A percentile compares a stretch with the other conserved stretches of the same genome.
Evolutionary conservation across 2,113 vertebrate genomes (phyloP).

Genomic region (Callaeas wilsoni): DNA sequence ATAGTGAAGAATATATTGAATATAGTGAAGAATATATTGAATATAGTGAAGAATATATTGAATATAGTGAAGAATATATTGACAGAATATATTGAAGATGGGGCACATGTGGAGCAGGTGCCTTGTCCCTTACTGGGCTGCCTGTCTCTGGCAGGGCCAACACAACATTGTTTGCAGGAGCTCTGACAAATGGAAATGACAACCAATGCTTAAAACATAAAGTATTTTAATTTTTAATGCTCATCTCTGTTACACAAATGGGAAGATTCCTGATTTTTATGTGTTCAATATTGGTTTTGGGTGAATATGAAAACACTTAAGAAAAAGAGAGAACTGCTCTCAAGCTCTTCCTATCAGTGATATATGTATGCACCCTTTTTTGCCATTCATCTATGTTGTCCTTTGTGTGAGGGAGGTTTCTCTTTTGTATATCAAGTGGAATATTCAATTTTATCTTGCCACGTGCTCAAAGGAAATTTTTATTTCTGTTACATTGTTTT

Average conservation of each 20-base stretch:
- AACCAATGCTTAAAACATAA: accelerated
- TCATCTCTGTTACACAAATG: not conserved
- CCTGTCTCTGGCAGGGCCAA: not conserved
- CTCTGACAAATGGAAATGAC: not conserved
- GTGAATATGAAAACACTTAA: not conserved
- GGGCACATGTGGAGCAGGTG: not conserved
- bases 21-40: too few relatives aligned
- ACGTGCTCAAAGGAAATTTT: not conserved
- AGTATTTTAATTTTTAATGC: not conserved
- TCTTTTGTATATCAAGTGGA: not conserved
- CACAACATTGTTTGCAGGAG: not conserved
- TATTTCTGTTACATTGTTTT: not conserved
- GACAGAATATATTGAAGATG: not conserved
- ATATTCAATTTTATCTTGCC: not conserved
- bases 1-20: too few relatives aligned
- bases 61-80: too few relatives aligned
- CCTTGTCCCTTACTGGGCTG: not conserved
- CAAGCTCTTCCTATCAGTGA: not conserved
- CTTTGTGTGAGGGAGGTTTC: not conserved
- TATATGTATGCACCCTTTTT: accelerated
- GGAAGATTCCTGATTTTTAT: not conserved
- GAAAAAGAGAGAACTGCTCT: not conserved
- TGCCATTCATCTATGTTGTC: not conserved
- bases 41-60: too few relatives aligned
- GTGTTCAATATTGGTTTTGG: not conserved